Evolutionary conservation across 2,888 invertebrate genomes (phyloP).

Genomic region (Ceriagrion tenellum): DNA sequence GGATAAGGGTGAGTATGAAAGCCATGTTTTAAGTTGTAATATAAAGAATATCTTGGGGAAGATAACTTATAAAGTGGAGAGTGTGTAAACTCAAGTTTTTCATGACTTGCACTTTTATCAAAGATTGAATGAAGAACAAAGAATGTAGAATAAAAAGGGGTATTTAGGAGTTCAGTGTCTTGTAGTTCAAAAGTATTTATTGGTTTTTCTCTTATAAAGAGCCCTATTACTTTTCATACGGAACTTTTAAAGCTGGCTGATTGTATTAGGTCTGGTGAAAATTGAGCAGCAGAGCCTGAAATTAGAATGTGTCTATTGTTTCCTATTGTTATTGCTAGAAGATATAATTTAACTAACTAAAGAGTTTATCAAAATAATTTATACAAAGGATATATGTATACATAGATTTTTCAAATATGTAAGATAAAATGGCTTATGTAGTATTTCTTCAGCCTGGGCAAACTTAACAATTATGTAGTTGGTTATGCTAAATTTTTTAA

Average conservation of each 20-base stretch:
- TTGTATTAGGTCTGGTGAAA: not conserved
- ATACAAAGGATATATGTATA: not conserved
- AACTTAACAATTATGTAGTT: not conserved
- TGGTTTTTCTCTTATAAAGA: not conserved
- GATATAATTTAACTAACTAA: not conserved
- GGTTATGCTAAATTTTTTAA: not conserved
- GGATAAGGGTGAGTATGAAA: constrained; percentile 18
- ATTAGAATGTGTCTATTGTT: not conserved
- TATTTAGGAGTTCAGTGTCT: not conserved
- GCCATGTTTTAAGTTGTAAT: constrained; percentile 30
- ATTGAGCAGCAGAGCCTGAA: not conserved
- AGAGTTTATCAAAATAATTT: not conserved
- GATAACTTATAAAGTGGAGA: not conserved
- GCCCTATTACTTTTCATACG: not conserved
- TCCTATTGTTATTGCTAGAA: not conserved
- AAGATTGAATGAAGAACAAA: not conserved
- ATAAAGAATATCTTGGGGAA: constrained; percentile 24
- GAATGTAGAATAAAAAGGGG: not conserved
- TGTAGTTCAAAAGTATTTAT: not conserved
- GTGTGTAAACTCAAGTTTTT: not conserved
- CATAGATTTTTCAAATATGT: not conserved
- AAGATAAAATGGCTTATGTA: not conserved
- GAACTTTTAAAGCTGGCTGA: not conserved
- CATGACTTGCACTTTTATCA: not conserved
- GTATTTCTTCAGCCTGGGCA: not conserved